Evolutionary conservation across 2,888 invertebrate genomes (phyloP), one percentile per base, ranked within the genome.

Genomic region (Drosophila demipolita): DNA sequence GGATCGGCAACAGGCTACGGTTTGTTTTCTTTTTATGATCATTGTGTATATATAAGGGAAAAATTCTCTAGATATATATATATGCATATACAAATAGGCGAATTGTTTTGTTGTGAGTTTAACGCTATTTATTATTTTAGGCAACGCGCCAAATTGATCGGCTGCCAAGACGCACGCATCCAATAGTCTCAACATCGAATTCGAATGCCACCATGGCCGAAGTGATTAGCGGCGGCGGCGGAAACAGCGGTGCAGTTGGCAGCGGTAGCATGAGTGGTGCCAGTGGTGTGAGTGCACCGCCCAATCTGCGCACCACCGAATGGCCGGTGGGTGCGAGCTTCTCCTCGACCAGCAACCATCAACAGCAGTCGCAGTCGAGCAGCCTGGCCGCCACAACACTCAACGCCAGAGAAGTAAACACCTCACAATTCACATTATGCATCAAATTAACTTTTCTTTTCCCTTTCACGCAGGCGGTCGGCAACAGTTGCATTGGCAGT

Each of bases 141-240:
- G 96, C 96, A 91, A 96, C 96, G 76, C 95, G 98, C 81, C 98
- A 98, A 94, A 93, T 98, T 91, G 98, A 98, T 94, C 95, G 98
- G 76, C 94, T 98, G 93, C 98, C 98, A 84, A 95, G 98, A 87
- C 95, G 98, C 87, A 95, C 96, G 63, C 96, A 96, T 91, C 95
- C 95, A 73, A 94, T 95, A 85, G 94, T 94, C 91, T 94, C 94
- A 92, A 93, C 95, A 92, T 93, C 94, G 91, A 94, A 95, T 88
- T 93, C 94, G 74, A 94, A 95, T 88, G 95, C 95, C 73, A 91
- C 94, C 90, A 93, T 93, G 93, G 92, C 93, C 68, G 93, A 93
- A 76, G 92, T 93, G 75, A 89, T 92, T 67, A 93, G 94, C 92
- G 91, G 94, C 83, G 91, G 93, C 59, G 65, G 82, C 48, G 73